Evolutionary conservation across 2,888 invertebrate genomes (phyloP), one percentile per base, ranked within the genome.

Genomic region (Schizaphis graminum): DNA sequence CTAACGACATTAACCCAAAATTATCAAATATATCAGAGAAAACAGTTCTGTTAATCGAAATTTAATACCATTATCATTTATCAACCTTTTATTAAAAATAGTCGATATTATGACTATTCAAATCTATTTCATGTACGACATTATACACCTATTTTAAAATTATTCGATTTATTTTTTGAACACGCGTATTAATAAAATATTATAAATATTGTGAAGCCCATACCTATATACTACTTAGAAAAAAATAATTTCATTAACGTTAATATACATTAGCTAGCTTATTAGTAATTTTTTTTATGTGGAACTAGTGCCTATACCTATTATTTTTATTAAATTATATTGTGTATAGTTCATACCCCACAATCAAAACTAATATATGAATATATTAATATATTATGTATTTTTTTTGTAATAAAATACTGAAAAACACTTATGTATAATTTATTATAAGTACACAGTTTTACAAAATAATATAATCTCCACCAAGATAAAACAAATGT

Each of bases 41-140:
- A 91, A 53, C 41, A 84, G 28, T 84, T 84, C 10, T 41, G 35
- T 91, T 91, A 91, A 91, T 91, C 91, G 91, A 84, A 41, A 56
- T 56, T 84, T 84, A 84, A 91, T 84, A 90, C 56, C 35, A 47
- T 24, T 41, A 61, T 21, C 61, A 47, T 77, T 35, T 77, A 77
- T 89, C 56, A 56, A 89, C 41, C 56, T 89, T 77, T 35, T 57
- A 89, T 89, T 89, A 26, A 89, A 89, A 21, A 35, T 85, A 28
- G 26, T 28, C 47, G 28, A 28, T 86, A 86, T 13, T 41, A 41
- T 85, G 44, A 26, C 16, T 28, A 86, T 85, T 44, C 26, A 85
- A 44, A 85, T 26, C 26, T 26, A 44, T 85, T 21, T 44, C 26
- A 77, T 85, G 13, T 44, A 86, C 5, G 13, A 86, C 47, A 16